Conservation (phyloP, 2,113 vertebrate genomes). For the Syngnathoides biaculeatus region DNA sequence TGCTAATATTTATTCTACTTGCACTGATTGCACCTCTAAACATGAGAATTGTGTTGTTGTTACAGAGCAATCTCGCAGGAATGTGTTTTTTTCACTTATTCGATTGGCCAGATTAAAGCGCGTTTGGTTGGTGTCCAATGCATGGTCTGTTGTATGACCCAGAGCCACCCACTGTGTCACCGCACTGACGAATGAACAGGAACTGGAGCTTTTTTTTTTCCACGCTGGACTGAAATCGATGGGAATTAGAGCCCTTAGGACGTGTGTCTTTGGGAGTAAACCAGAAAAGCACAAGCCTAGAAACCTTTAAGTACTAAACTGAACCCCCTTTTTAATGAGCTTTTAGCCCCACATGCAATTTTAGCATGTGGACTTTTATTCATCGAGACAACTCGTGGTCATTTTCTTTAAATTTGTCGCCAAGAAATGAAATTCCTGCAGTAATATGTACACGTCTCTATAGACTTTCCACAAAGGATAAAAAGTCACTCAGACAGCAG, state of each 20-base stretch:
- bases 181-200: constrained; percentile 3
- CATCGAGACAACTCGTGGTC: no score
- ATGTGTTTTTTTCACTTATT: constrained; percentile 2
- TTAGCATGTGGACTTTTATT: no score
- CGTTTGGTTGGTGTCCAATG: constrained; percentile 2
- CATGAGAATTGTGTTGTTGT: neutral
- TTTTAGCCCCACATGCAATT: neutral
- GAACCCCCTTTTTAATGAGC: neutral
- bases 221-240: constrained; percentile 1
- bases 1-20: constrained; percentile 2
- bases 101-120: neutral
- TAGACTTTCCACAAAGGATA: neutral
- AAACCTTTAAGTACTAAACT: neutral
- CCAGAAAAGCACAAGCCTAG: neutral
- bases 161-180: constrained; percentile 1
- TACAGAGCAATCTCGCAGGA: constrained; percentile 1
- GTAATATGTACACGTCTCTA: neutral
- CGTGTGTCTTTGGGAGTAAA: neutral
- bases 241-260: neutral
- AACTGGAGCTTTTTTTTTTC: constrained; percentile 2
- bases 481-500: neutral
- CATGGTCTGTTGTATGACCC: constrained; percentile 1
- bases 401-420: neutral
- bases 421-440: neutral
- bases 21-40: neutral